phyloP scores from a whole-genome alignment of 2,113 vertebrate species.

The Nerophis ophidion region DNA sequence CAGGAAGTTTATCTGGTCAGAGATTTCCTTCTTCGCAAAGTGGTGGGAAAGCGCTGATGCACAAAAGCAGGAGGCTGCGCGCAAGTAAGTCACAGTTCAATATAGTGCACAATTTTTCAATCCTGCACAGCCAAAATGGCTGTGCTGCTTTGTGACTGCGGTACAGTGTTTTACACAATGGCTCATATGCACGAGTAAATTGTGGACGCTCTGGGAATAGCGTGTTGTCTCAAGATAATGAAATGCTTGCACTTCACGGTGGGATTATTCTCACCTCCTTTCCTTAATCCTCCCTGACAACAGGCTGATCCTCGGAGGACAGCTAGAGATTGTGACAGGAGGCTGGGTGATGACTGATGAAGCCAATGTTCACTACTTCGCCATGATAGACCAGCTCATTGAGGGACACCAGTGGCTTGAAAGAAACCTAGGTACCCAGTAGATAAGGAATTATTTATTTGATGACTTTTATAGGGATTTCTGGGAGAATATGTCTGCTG shows the following conservation, averaged over 20 bases:
- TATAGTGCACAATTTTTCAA: constrained; percentile 1
- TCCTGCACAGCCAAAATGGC: neutral
- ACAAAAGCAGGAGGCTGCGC: constrained; percentile 83
- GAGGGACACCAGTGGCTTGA: constrained; percentile 98
- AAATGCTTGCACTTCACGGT: constrained; percentile 11
- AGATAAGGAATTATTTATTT: neutral
- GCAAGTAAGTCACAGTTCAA: constrained; percentile 73
- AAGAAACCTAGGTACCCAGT: constrained; percentile 82
- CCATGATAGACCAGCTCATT: constrained; percentile 95
- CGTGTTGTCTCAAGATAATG: constrained; percentile 39
- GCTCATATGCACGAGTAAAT: neutral
- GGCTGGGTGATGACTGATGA: constrained; percentile 99
- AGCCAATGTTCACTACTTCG: constrained; percentile 93
- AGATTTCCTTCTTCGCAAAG: constrained; percentile 93
- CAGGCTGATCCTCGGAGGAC: constrained; percentile 76
- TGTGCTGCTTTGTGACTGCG: constrained; percentile 3
- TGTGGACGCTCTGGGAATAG: constrained; percentile 44
- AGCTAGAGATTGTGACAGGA: constrained; percentile 93
- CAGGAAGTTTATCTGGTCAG: constrained; percentile 95
- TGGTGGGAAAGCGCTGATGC: constrained; percentile 92
- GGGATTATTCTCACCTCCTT: constrained; percentile 51
- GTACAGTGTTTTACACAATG: constrained; percentile 8
- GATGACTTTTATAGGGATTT: neutral
- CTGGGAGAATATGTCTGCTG: neutral
- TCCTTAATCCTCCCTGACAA: constrained; percentile 47